Evolutionary conservation across 2,888 invertebrate species (phyloP), one percentile per base, ranked within the genome.

Genomic region (Philereme vetulata): DNA sequence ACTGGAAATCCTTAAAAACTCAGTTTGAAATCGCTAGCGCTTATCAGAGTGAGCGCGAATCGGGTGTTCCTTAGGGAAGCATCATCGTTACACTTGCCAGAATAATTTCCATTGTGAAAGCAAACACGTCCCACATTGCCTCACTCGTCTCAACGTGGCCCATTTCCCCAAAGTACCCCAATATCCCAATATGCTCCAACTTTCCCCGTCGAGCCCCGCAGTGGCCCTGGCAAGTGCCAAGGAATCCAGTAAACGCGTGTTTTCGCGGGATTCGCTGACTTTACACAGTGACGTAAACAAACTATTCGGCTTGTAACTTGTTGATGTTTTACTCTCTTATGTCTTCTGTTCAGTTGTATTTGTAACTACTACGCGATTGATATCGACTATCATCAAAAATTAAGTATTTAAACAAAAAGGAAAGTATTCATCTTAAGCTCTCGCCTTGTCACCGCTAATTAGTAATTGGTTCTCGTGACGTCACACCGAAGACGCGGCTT

Each of bases 51-150:
- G 35, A 35, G 9, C 36, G 36, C 57, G 43, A 4, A 35, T 34
- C n/a, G 47, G 9, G 1, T 48, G 66, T 49, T 72, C 78, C 69
- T 70, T 36, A 49, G 79, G 73, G 81, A 74, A 61, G 70, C 77
- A 77, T 82, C 78, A 76, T 72, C 66, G 76, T 72, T 72, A 76
- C 77, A 75, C 75, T 76, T 72, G 72, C 73, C 69, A 64, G 78
- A 75, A 81, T 82, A 75, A 82, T 79, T 75, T 77, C 72, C 78
- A 43, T 45, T 57, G 75, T 72, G 72, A 75, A 74, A 71, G 72
- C 78, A 50, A 53, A 52, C 60, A 51, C 55, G 51, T 42, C 9
- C 35, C 51, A 71, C 72, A 72, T 70, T 71, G 62, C 56, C 65
- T 40, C 56, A 32, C 56, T 40, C 49, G 43, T 42, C 64, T 42